Conservation (phyloP, 2,888 invertebrate genomes). For the Lypha dubia region DNA sequence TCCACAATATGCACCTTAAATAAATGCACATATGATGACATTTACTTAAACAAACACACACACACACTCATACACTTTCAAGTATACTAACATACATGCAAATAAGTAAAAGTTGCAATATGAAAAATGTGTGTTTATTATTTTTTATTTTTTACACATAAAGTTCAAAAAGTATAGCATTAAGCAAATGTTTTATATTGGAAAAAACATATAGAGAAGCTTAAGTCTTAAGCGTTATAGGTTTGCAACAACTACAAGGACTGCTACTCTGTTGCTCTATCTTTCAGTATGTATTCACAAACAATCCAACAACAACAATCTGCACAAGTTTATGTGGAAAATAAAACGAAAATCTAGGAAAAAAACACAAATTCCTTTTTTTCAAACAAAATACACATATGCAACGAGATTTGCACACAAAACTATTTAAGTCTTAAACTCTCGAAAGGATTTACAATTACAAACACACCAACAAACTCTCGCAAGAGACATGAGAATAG, state of each 20-base stretch:
- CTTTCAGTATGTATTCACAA: conserved; percentile 2
- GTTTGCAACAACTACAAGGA: conserved; percentile 52
- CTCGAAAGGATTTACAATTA: conserved; percentile 75
- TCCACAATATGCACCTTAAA: conserved; percentile 55
- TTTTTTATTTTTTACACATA: conserved; percentile 43
- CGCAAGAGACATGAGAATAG: not conserved
- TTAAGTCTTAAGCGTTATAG: conserved; percentile 82
- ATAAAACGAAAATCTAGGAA: not conserved
- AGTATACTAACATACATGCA: not conserved
- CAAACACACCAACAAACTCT: conserved; percentile 22
- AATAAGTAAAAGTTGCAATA: conserved; percentile 16
- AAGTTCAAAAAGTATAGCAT: conserved; percentile 71
- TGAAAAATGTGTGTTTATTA: conserved; percentile 42
- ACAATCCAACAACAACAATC: conserved; percentile 43
- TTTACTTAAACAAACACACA: conserved; percentile 17
- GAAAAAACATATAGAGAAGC: conserved; percentile 74
- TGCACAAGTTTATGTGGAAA: conserved; percentile 9
- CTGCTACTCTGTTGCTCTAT: conserved; percentile 5
- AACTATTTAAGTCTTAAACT: conserved; percentile 76
- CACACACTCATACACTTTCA: too few species aligned
- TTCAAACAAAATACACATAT: conserved; percentile 73
- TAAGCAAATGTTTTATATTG: conserved; percentile 65
- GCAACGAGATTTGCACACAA: conserved; percentile 77
- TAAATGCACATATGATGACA: conserved; percentile 49
- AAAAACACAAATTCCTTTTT: not conserved